Percentiles rank a stretch among this genome's conserved stretches.
These are phyloP conservation scores for Papilio elwesi DNA, from an alignment of 2,888 invertebrate genomes.

Conservation along the genomic window DNA sequence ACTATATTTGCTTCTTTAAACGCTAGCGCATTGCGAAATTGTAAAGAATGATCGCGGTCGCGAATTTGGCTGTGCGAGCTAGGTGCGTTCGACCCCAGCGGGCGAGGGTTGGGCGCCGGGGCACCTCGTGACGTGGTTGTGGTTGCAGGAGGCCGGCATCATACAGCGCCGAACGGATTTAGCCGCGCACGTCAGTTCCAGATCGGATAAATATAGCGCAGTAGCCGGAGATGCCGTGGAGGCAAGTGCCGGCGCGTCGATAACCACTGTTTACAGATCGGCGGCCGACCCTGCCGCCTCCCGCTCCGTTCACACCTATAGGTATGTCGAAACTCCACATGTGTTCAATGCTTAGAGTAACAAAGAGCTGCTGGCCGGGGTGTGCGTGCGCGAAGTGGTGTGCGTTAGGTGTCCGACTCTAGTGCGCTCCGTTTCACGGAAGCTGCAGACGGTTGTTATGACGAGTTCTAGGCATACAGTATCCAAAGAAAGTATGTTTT, in stretches of 20 bases:
- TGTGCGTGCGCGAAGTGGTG: slow-evolving; percentile 49
- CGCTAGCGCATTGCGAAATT: slow-evolving; percentile 66
- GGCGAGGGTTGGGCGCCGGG: slow-evolving; percentile 61
- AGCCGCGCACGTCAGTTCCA: slow-evolving; percentile 79
- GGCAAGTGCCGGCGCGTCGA: slow-evolving; percentile 81
- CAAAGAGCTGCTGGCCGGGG: slow-evolving; percentile 58
- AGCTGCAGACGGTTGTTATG: slow-evolving; percentile 53
- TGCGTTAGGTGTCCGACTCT: slow-evolving; percentile 40
- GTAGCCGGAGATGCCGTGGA: slow-evolving; percentile 76
- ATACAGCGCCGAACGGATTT: slow-evolving; percentile 80
- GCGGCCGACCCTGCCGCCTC: slow-evolving; percentile 80
- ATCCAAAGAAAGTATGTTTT: slow-evolving; percentile 46
- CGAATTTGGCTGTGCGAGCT: slow-evolving; percentile 66
- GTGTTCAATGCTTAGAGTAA: slow-evolving; percentile 64
- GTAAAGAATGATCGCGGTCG: slow-evolving; percentile 53
- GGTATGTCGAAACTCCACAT: slow-evolving; percentile 73
- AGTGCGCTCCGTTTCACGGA: slow-evolving; percentile 48
- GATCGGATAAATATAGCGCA: slow-evolving; percentile 80
- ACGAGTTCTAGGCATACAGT: slow-evolving; percentile 53
- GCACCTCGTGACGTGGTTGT: slow-evolving; percentile 78
- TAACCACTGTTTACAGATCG: slow-evolving; percentile 82
- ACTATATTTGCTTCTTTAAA: slow-evolving; percentile 39
- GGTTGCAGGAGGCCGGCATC: slow-evolving; percentile 81
- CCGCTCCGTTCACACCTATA: slow-evolving; percentile 74
- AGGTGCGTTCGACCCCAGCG: slow-evolving; percentile 58